Base-by-base conservation (phyloP, 2,888 invertebrate genomes). In the Schizotus pectinicornis region DNA sequence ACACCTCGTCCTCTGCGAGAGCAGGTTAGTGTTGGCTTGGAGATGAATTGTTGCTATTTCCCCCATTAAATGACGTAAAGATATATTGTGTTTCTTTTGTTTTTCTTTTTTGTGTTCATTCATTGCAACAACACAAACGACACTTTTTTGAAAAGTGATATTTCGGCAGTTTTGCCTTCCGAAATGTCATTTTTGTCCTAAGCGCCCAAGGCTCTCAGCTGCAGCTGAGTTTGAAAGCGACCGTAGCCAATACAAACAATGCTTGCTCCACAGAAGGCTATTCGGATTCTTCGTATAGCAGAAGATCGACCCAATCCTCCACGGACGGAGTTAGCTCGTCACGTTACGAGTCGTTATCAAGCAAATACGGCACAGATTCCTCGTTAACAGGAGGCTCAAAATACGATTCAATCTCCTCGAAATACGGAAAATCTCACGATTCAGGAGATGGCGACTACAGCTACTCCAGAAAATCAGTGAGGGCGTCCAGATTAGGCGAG, bases 251-350 rank as follows among this genome's bases (percentile, higher is more conserved):
- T 22, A 22, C 22, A 22, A 22, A 22, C 22, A 22, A 22, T 22
- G 5, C 39, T 47, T 54, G 42, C 59, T 74, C 65, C 73, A 67
- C 76, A 77, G 78, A 77, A 67, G 75, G 74, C 31, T 73, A 75
- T 35, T 71, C 70, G 55, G 77, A 77, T 56, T 74, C 77, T 7
- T 76, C 76, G 3, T 75, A 74, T 63, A 66, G 72, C 42, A 66
- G 77, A 67, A 68, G 71, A 43, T 62, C 75, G 7, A 67, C 66
- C 32, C 69, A 69, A 48, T 74, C 76, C 6, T 70, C 73, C 8
- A 64, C 68, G 1, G 76, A 74, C 30, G 72, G 69, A 8, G 37
- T 62, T 6, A 22, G 22, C 22, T 66, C 70, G 6, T 69, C 72
- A 1, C 60, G 65, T 0, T 69, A 67, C 35, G 67, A 67, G 11